phyloP scores from a whole-genome alignment of 2,797 vertebrate genomes.

The Odontamblyopus rebecca region DNA sequence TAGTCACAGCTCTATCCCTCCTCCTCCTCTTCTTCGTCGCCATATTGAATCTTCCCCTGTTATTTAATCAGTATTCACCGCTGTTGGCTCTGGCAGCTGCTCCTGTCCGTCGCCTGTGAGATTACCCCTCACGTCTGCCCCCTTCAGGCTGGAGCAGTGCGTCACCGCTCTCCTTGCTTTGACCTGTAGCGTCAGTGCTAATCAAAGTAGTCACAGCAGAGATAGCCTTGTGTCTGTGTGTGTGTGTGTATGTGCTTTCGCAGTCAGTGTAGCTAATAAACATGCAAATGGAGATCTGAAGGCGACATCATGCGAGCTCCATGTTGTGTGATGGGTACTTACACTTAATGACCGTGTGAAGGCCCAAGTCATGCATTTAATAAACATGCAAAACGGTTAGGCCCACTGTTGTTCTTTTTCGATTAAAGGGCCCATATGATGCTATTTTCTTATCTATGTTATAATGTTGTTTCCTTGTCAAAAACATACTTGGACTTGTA shows the following conservation, averaged over 20 bases:
- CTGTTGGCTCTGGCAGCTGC: conserved; percentile 1
- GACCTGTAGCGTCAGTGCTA: conserved; percentile 48
- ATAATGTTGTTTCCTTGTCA: too few species aligned
- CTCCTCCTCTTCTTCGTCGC: neutral
- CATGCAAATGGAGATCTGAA: conserved; percentile 65
- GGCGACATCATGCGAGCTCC: conserved; percentile 47
- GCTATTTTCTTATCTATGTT: too few species aligned
- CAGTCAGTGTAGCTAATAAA: conserved; percentile 59
- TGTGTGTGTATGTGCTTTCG: conserved; percentile 9
- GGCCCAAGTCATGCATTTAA: neutral
- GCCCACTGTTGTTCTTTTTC: too few species aligned
- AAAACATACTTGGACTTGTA: too few species aligned
- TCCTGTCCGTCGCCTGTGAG: conserved; percentile 35
- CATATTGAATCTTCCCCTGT: neutral
- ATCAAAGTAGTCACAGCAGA: conserved; percentile 50
- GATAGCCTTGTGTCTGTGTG: conserved; percentile 17
- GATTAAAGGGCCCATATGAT: too few species aligned
- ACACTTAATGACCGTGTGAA: conserved; percentile 16
- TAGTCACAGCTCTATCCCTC: neutral
- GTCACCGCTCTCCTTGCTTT: conserved; percentile 25
- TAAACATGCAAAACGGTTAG: neutral
- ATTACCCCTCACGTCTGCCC: conserved; percentile 12
- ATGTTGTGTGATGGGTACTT: conserved; percentile 53
- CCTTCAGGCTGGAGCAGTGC: conserved; percentile 26
- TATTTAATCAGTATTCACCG: conserved; percentile 1